These are phyloP conservation scores for Drosophila pseudotakahashii DNA, from an alignment of 2,888 invertebrate species.

Conservation along the genomic window DNA sequence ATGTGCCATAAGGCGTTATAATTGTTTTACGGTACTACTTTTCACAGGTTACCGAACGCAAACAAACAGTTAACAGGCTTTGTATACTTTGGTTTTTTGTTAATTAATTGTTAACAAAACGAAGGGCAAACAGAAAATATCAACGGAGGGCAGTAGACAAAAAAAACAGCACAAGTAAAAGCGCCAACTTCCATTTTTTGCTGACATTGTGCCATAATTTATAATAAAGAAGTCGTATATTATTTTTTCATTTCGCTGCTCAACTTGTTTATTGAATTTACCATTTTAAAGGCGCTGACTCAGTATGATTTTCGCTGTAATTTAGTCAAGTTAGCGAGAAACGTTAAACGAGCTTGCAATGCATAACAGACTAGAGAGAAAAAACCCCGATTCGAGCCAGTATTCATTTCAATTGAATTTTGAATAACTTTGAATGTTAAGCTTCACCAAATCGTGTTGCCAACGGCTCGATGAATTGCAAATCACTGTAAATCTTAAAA, in stretches of 20 bases:
- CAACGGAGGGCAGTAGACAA: constrained; percentile 17
- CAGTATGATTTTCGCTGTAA: constrained; percentile 63
- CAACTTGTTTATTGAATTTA: constrained; percentile 45
- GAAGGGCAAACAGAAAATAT: constrained; percentile 52
- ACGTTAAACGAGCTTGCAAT: constrained; percentile 22
- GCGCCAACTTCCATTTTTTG: constrained; percentile 54
- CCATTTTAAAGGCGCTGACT: constrained; percentile 60
- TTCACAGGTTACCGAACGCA: constrained; percentile 43
- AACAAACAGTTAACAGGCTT: constrained; percentile 55
- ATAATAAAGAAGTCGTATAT: constrained; percentile 36
- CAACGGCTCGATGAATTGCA: constrained; percentile 13
- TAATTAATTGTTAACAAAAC: constrained; percentile 69
- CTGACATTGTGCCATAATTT: constrained; percentile 50
- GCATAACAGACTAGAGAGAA: constrained; percentile 7
- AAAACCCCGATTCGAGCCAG: constrained; percentile 22
- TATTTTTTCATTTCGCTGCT: constrained; percentile 24
- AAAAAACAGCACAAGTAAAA: constrained; percentile 12
- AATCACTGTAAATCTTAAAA: neutral
- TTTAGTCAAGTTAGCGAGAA: constrained; percentile 69
- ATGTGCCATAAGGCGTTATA: constrained; percentile 10
- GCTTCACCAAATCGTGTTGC: constrained; percentile 16
- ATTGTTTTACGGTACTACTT: constrained; percentile 58
- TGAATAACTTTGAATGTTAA: constrained; percentile 26
- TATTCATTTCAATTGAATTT: constrained; percentile 57
- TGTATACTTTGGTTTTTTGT: constrained; percentile 47